Base-by-base conservation (phyloP, 1,140 invertebrate species). In the Pissodes strobi region DNA sequence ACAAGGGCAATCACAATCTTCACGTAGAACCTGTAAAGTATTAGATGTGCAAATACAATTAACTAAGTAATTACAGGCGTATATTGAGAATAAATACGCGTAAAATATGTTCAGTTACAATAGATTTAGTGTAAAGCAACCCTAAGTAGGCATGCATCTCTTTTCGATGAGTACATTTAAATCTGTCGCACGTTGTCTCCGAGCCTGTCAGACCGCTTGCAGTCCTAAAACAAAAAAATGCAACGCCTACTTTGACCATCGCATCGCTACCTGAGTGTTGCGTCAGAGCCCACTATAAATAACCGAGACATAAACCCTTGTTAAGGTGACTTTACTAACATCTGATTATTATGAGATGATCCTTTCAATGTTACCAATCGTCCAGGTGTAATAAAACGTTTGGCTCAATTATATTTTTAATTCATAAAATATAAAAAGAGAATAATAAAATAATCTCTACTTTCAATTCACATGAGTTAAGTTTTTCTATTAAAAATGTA, bases 211-310 rank as follows among this genome's bases (percentile, higher is more conserved):
- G 66, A 69, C 70, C 52, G 67, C 67, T 64, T 62, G 18, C 41
- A 8, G 67, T 63, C 52, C 38, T 63, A 63, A 71, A 70, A 69
- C 51, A 64, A 59, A 69, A 74, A 73, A 72, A 70, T 62, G 64
- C 64, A 73, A 73, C 73, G 72, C 73, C 73, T 73, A 75, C 73
- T 69, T 69, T 66, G 72, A 69, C 69, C 70, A 66, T 66, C 59
- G 73, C 73, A 66, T 66, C 64, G 73, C 73, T 75, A 75, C 72
- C 73, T 75, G 73, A 72, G 72, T 72, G 73, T 75, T 75, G 70
- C 70, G 63, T 73, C 72, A 72, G 59, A 67, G 66, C 64, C 68
- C 61, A 67, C 67, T 67, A 75, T 75, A 75, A 73, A 75, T 75
- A 71, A 75, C 69, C 46, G 59, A 68, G 73, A 73, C 73, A 75